These are phyloP conservation scores for Elysia crispata DNA, from an alignment of 2,888 invertebrate species.

Conservation along the genomic window DNA sequence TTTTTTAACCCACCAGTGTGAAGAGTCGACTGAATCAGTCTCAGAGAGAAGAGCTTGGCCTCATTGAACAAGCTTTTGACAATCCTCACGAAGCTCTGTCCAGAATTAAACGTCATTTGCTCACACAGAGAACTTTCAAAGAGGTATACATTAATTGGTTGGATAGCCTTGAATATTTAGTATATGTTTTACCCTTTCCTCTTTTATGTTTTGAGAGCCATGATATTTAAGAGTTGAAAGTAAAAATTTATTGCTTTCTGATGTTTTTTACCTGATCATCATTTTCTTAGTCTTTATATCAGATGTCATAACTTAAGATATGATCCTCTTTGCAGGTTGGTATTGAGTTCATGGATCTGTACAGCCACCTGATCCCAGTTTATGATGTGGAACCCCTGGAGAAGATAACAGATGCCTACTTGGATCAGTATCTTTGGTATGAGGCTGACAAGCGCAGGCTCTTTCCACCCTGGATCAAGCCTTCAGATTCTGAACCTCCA, in stretches of 20 bases:
- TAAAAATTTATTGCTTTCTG: no score
- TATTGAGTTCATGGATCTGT: slow-evolving; percentile 99
- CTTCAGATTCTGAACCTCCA: slow-evolving; percentile 97
- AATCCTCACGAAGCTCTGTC: slow-evolving; percentile 99
- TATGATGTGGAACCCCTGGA: slow-evolving; percentile 99
- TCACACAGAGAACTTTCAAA: slow-evolving; percentile 98
- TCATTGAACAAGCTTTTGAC: slow-evolving; percentile 99
- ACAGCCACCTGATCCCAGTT: slow-evolving; percentile 98
- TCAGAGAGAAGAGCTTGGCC: slow-evolving; percentile 97
- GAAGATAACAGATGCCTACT: slow-evolving; percentile 99
- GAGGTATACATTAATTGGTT: slow-evolving; percentile 82
- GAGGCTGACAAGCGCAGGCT: slow-evolving; percentile 98
- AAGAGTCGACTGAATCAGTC: slow-evolving; percentile 98
- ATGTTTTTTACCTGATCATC: no score
- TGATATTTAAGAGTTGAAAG: no score
- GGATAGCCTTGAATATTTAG: no score
- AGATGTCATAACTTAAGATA: neutral
- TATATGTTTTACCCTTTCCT: no score
- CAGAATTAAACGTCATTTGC: slow-evolving; percentile 98
- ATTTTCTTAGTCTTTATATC: no score
- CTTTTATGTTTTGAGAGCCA: no score
- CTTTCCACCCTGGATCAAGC: slow-evolving; percentile 99
- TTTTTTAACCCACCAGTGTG: slow-evolving; percentile 82
- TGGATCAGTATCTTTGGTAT: slow-evolving; percentile 98
- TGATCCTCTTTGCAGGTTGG: slow-evolving; percentile 84